A percentile compares a stretch with the other conserved stretches of the same genome.
Evolutionary conservation across 1,140 invertebrate genomes (phyloP).

Genomic region (Mercenaria mercenaria): DNA sequence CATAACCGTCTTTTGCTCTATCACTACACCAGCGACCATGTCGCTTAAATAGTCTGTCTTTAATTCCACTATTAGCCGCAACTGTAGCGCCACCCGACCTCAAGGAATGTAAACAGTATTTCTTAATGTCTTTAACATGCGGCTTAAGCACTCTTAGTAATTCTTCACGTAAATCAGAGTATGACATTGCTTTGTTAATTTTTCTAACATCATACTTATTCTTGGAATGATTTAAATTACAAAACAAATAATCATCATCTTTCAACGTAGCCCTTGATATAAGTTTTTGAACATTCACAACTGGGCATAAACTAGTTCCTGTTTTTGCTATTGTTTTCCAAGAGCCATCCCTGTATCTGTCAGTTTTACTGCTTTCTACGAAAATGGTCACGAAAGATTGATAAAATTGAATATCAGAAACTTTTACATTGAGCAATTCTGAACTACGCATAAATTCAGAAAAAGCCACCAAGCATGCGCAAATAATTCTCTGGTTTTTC

Average conservation of each 20-base stretch:
- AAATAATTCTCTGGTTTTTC: no score
- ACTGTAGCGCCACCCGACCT: no score
- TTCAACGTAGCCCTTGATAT: not conserved
- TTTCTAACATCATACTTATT: not conserved
- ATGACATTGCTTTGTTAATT: not conserved
- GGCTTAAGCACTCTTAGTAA: no score
- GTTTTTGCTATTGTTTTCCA: conserved; percentile 26
- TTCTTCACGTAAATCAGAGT: not conserved
- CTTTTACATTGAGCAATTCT: no score
- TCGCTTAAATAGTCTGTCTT: not conserved
- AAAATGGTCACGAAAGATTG: not conserved
- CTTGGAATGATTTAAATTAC: not conserved
- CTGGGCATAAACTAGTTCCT: conserved; percentile 4
- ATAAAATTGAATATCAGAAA: conserved; percentile 13
- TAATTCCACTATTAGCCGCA: not conserved
- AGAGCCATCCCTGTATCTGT: no score
- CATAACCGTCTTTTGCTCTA: conserved; percentile 28
- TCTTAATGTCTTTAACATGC: not conserved
- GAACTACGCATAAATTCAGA: no score
- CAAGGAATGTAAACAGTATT: conserved; percentile 14
- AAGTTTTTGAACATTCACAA: no score
- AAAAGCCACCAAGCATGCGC: no score
- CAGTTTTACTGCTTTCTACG: no score
- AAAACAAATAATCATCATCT: not conserved
- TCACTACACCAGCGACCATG: conserved; percentile 34